phyloP scores from a whole-genome alignment of 1,140 invertebrate species.

The Cotesia glomerata region DNA sequence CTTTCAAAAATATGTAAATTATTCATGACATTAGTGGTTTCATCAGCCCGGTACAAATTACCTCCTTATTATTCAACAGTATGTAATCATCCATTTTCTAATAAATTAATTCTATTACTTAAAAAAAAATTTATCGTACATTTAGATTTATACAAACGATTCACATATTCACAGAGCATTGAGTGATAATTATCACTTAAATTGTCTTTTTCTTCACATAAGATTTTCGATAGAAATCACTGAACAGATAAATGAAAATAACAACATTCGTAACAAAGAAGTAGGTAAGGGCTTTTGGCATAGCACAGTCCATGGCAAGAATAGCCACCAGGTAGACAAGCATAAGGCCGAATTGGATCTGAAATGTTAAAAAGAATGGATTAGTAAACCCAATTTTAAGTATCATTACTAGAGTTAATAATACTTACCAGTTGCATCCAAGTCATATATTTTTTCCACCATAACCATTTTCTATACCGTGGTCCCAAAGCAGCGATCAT shows the following conservation, averaged over 20 bases:
- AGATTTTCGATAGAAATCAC: slow-evolving; percentile 67
- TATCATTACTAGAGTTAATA: too few relatives aligned
- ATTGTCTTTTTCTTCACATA: slow-evolving; percentile 62
- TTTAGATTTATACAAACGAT: background rate
- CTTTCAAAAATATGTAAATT: too few relatives aligned
- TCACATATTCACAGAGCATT: background rate
- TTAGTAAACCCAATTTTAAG: too few relatives aligned
- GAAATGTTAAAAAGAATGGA: slow-evolving; percentile 24
- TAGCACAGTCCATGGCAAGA: slow-evolving; percentile 65
- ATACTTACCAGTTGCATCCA: slow-evolving; percentile 72
- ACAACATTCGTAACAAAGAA: slow-evolving; percentile 67
- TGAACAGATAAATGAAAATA: slow-evolving; percentile 67
- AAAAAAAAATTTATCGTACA: too few relatives aligned
- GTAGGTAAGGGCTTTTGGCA: slow-evolving; percentile 67
- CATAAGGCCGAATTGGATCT: slow-evolving; percentile 68
- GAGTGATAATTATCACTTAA: background rate
- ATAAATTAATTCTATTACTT: too few relatives aligned
- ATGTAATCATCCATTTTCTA: too few relatives aligned
- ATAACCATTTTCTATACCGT: slow-evolving; percentile 72
- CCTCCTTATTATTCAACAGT: too few relatives aligned
- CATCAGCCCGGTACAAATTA: too few relatives aligned
- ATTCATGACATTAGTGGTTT: too few relatives aligned
- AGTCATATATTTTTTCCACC: slow-evolving; percentile 86
- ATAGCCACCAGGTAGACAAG: slow-evolving; percentile 61
- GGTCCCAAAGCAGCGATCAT: slow-evolving; percentile 74